A percentile compares a stretch with the other conserved stretches of the same genome.
Conservation (phyloP, 2,797 vertebrate genomes). For the Otus scops region DNA sequence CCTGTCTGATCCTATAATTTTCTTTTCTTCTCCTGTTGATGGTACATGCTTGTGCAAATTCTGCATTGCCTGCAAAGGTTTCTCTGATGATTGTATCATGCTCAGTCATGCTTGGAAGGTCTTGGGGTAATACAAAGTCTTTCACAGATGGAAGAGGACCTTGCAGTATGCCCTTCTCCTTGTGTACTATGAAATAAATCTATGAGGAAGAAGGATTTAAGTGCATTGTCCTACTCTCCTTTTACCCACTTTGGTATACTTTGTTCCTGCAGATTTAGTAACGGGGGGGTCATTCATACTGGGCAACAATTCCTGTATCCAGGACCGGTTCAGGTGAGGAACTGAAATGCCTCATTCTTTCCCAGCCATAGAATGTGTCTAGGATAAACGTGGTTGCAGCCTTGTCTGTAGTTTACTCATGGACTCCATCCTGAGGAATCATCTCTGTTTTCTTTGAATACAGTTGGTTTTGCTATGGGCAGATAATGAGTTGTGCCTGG, state of each 20-base stretch:
- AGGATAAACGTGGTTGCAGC: rapidly evolving
- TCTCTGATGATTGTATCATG: not conserved
- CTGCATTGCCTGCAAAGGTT: not conserved
- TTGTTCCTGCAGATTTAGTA: not conserved
- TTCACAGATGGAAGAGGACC: not conserved
- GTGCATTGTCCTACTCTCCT: not conserved
- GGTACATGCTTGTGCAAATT: not conserved
- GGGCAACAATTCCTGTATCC: not conserved
- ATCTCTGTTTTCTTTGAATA: not conserved
- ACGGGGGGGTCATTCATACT: not conserved
- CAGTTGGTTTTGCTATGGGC: not conserved
- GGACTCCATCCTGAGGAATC: not conserved
- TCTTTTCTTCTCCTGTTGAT: not conserved
- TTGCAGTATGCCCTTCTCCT: not conserved
- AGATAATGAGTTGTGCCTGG: not conserved
- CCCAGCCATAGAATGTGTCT: not conserved
- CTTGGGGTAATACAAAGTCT: not conserved
- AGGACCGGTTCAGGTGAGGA: not conserved
- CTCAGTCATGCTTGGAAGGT: not conserved
- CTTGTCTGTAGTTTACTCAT: not conserved
- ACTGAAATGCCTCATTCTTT: not conserved
- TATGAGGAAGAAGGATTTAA: not conserved
- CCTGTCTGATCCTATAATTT: not conserved
- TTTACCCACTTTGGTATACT: not conserved
- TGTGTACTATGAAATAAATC: not conserved